phyloP scores from a whole-genome alignment of 2,113 vertebrate genomes.

The Electrona antarctica region DNA sequence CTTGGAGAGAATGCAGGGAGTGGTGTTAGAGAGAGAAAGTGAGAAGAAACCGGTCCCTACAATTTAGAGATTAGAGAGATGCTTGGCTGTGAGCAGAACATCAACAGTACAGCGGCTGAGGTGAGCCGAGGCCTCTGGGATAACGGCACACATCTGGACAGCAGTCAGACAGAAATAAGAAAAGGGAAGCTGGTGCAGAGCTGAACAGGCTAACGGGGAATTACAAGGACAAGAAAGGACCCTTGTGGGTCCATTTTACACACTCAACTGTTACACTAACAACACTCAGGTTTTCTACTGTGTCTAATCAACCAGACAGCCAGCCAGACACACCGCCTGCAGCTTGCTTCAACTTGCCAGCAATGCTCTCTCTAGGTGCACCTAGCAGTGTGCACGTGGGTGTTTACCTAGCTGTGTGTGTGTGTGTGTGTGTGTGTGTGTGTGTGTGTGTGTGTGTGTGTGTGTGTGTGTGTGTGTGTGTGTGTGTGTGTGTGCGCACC shows the following conservation, averaged over 20 bases:
- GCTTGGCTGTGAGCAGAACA: no score
- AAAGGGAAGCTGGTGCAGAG: background rate
- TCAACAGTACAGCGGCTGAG: no score
- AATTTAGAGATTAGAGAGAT: no score
- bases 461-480: background rate
- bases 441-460: background rate
- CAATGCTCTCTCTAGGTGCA: background rate
- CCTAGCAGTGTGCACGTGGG: background rate
- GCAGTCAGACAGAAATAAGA: background rate
- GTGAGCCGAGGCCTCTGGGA: background rate
- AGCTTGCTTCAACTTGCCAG: background rate
- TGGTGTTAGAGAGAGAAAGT: background rate
- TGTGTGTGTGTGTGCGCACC: background rate
- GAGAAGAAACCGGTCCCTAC: background rate
- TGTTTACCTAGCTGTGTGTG: background rate
- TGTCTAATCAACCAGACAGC: background rate
- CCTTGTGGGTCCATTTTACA: background rate
- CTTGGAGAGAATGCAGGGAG: background rate
- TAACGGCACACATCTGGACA: background rate
- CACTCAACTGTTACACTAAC: background rate
- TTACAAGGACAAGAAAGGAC: background rate
- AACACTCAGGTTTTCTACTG: background rate
- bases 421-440: background rate
- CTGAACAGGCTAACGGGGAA: background rate
- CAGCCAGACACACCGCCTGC: background rate